Evolutionary conservation across 2,888 invertebrate genomes (phyloP).

Genomic region (Pocota personata): DNA sequence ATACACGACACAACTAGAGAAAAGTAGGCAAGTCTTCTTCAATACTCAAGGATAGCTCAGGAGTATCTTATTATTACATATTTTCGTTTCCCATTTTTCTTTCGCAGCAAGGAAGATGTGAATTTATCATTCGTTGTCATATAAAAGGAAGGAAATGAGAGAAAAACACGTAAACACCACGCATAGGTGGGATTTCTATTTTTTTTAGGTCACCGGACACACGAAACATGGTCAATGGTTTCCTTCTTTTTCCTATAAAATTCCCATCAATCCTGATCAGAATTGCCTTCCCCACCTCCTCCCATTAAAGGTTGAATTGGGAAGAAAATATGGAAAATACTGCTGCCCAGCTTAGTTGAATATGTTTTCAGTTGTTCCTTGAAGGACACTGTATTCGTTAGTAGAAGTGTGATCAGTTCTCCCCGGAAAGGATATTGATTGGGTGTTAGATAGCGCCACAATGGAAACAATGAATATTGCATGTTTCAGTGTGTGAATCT

Average conservation of each 20-base stretch:
- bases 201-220: constrained; percentile 31
- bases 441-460: constrained; percentile 50
- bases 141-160: neutral
- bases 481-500: constrained; percentile 15
- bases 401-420: constrained; percentile 34
- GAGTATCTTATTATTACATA: neutral
- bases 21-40: neutral
- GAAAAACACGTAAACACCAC: constrained; percentile 6
- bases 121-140: constrained; percentile 21
- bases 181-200: constrained; percentile 1
- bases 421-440: constrained; percentile 57
- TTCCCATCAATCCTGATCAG: constrained; percentile 12
- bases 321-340: neutral
- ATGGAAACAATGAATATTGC: constrained; percentile 50
- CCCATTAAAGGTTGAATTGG: constrained; percentile 11
- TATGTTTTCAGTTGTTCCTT: constrained; percentile 1
- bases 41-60: constrained; percentile 7
- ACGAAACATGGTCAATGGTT: constrained; percentile 31
- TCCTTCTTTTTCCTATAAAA: constrained; percentile 9
- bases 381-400: constrained; percentile 42
- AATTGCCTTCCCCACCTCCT: neutral
- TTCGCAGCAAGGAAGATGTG: neutral
- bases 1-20: neutral
- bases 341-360: neutral
- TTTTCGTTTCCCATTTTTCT: neutral